These are phyloP conservation scores for Porites lobata DNA, from an alignment of 92 coral and sea anemone species.

Conservation along the genomic window DNA sequence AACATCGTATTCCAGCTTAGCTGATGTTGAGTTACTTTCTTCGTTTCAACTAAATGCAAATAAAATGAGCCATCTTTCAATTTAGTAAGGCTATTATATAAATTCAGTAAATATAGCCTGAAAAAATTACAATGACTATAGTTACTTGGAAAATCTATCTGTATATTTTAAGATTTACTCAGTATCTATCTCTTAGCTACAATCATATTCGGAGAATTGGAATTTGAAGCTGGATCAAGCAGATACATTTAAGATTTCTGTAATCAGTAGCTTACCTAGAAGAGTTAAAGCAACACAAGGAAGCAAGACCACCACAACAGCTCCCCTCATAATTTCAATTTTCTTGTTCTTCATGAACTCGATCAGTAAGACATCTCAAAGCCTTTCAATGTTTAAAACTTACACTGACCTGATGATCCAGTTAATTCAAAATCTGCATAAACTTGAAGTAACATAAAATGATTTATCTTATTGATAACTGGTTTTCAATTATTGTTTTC, in stretches of 20 bases:
- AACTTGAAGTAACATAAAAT: neutral
- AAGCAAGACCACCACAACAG: slow-evolving; percentile 5
- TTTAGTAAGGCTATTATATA: no score
- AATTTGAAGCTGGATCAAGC: no score
- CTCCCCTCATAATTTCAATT: slow-evolving; percentile 12
- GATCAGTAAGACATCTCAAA: no score
- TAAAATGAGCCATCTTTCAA: neutral
- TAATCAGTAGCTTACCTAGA: slow-evolving; percentile 4
- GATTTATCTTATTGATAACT: slow-evolving; percentile 5
- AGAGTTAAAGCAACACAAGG: slow-evolving; percentile 32
- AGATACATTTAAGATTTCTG: neutral
- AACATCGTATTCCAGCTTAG: neutral
- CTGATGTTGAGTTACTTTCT: neutral
- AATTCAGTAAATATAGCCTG: neutral
- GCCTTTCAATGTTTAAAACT: no score
- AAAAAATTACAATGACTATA: neutral
- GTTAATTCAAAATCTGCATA: neutral
- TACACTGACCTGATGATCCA: neutral
- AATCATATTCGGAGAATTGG: no score
- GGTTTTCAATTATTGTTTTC: slow-evolving; percentile 31
- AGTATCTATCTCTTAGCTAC: neutral
- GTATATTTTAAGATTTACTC: no score
- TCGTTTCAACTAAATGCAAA: neutral
- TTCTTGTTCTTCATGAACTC: no score
- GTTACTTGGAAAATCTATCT: neutral